Percentiles rank a stretch among this genome's conserved stretches.
Evolutionary conservation across 2,113 vertebrate genomes (phyloP).

Genomic region (Oxygymnocypris stewartii): DNA sequence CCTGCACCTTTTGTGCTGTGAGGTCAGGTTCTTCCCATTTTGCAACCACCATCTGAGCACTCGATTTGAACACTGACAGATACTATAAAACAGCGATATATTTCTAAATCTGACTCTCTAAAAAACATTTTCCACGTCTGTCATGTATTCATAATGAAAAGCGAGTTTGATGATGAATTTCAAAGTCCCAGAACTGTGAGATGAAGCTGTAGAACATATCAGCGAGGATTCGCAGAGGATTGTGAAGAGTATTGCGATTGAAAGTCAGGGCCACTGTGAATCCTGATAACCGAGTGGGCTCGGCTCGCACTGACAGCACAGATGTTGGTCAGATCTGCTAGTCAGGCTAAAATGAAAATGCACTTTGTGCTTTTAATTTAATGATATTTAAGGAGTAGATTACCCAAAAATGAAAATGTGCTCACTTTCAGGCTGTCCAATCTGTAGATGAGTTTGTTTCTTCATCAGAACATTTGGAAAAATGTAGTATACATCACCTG

Average conservation of each 20-base stretch:
- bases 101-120: conserved; percentile 13
- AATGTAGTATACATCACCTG: no score
- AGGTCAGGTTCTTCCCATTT: background rate
- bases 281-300: background rate
- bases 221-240: no score
- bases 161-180: background rate
- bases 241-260: no score
- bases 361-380: background rate
- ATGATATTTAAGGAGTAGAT: conserved; percentile 1
- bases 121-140: conserved; percentile 19
- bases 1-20: background rate
- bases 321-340: background rate
- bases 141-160: conserved; percentile 39
- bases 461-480: background rate
- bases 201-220: no score
- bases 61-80: background rate
- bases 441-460: background rate
- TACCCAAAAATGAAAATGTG: background rate
- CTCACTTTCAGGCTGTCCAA: background rate
- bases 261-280: background rate
- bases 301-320: background rate
- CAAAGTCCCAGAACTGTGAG: conserved; percentile 1
- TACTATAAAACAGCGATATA: conserved; percentile 7
- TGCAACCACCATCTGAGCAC: background rate
- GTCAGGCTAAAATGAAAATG: background rate